Percentiles rank a stretch among this genome's conserved stretches.
These are phyloP conservation scores for Podiceps cristatus DNA, from an alignment of 2,113 vertebrate genomes.

Conservation along the genomic window DNA sequence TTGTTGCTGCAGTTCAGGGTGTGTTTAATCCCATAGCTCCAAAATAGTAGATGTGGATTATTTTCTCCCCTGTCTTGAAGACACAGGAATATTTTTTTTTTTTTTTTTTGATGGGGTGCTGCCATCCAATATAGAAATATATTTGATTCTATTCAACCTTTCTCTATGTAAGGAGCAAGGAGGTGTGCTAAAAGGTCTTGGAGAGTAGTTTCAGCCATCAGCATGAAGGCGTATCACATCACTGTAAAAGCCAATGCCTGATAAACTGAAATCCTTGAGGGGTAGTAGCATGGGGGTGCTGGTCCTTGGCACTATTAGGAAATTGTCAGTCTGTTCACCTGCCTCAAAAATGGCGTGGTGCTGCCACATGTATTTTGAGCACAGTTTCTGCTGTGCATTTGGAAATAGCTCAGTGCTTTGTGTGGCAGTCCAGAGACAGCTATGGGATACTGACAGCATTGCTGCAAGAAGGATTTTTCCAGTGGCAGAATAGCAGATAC, in stretches of 20 bases:
- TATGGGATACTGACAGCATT: rapidly evolving
- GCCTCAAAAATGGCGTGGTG: not conserved
- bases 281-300: not conserved
- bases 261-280: not conserved
- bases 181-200: not conserved
- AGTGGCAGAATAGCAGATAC: not conserved
- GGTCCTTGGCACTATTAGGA: not conserved
- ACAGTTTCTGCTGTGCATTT: not conserved
- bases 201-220: not conserved
- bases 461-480: not conserved
- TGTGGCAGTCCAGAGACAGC: not conserved
- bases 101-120: not conserved
- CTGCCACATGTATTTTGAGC: too few species aligned
- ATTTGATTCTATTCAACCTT: not conserved
- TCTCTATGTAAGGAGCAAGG: not conserved
- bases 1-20: not conserved
- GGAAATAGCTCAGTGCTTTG: not conserved
- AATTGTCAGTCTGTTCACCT: not conserved
- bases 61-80: not conserved
- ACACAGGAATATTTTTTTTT: not conserved
- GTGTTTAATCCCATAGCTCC: not conserved
- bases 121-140: not conserved
- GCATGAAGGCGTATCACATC: not conserved
- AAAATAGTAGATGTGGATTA: not conserved
- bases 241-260: not conserved